Evolutionary conservation across 1,140 invertebrate genomes (phyloP).

Genomic region (Tetraneura akinire): DNA sequence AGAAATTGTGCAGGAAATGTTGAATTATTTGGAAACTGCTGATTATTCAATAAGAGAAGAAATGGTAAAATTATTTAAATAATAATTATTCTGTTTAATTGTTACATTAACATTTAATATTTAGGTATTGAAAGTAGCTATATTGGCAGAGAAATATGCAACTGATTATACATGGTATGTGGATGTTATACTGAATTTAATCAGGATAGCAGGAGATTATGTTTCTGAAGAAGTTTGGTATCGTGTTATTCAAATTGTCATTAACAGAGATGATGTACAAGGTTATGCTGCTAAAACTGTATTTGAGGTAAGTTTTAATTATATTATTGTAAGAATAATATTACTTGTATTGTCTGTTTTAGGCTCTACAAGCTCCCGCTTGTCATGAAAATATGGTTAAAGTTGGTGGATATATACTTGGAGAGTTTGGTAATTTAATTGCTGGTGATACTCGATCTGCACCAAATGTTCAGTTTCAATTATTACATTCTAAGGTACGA

Average conservation of each 20-base stretch:
- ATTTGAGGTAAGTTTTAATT: conserved; percentile 73
- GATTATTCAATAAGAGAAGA: conserved; percentile 99
- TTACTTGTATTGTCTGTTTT: conserved; percentile 33
- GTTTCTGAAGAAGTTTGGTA: conserved; percentile 99
- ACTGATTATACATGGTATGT: conserved; percentile 99
- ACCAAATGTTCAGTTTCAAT: conserved; percentile 92
- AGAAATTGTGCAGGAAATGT: conserved; percentile 99
- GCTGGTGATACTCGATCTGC: conserved; percentile 97
- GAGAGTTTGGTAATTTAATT: conserved; percentile 99
- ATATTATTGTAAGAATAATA: conserved; percentile 37
- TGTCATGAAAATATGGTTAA: conserved; percentile 99
- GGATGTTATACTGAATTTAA: conserved; percentile 98
- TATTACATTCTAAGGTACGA: conserved; percentile 89
- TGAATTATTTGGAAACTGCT: conserved; percentile 97
- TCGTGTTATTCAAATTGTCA: conserved; percentile 99
- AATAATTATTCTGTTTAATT: conserved; percentile 25
- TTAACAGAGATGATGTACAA: conserved; percentile 98
- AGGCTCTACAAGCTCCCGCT: conserved; percentile 94
- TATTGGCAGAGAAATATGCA: conserved; percentile 99
- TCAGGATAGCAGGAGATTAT: conserved; percentile 99
- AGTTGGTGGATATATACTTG: conserved; percentile 98
- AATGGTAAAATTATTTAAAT: conserved; percentile 72
- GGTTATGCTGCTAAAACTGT: conserved; percentile 99
- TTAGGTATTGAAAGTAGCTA: conserved; percentile 94
- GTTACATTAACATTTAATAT: conserved; percentile 37